Percentiles rank a stretch among this genome's conserved stretches.
Evolutionary conservation across 2,888 invertebrate species (phyloP).

Genomic region (Cryptocheilus praepositus): DNA sequence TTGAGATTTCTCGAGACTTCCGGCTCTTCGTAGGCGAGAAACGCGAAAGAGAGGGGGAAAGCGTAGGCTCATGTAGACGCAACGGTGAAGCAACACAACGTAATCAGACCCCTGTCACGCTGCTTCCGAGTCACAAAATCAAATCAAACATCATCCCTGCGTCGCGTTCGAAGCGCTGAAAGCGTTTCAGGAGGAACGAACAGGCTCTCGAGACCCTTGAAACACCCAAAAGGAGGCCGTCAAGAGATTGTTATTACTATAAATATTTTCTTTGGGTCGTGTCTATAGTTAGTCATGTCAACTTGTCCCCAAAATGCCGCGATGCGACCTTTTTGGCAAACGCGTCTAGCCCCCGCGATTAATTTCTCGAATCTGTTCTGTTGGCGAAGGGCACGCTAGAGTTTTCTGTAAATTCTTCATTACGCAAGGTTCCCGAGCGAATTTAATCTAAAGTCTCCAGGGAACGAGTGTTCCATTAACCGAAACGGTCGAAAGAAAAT

Average conservation of each 20-base stretch:
- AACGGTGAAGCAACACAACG: neutral
- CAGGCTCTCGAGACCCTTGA: slow-evolving; percentile 31
- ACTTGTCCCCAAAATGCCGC: neutral
- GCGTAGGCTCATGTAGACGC: too few species aligned
- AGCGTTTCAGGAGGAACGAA: slow-evolving; percentile 31
- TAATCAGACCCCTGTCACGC: slow-evolving; percentile 48
- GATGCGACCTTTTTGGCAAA: neutral
- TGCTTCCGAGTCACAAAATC: slow-evolving; percentile 48
- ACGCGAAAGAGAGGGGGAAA: slow-evolving; percentile 1
- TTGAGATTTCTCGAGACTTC: too few species aligned
- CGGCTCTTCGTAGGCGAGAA: neutral
- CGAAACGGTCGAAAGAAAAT: too few species aligned
- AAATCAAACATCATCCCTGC: slow-evolving; percentile 49
- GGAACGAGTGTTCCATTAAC: too few species aligned
- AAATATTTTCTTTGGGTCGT: slow-evolving; percentile 52
- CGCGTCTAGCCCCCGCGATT: neutral
- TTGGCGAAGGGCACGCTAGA: too few species aligned
- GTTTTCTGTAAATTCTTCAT: too few species aligned
- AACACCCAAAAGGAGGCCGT: slow-evolving; percentile 33
- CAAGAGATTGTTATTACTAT: slow-evolving; percentile 53
- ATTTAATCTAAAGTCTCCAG: too few species aligned
- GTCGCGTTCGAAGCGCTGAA: slow-evolving; percentile 41
- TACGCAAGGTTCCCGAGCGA: too few species aligned
- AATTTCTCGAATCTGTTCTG: too few species aligned
- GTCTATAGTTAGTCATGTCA: slow-evolving; percentile 1